Evolutionary conservation across 2,797 vertebrate species (phyloP).

Genomic region (Peromyscus attwateri): DNA sequence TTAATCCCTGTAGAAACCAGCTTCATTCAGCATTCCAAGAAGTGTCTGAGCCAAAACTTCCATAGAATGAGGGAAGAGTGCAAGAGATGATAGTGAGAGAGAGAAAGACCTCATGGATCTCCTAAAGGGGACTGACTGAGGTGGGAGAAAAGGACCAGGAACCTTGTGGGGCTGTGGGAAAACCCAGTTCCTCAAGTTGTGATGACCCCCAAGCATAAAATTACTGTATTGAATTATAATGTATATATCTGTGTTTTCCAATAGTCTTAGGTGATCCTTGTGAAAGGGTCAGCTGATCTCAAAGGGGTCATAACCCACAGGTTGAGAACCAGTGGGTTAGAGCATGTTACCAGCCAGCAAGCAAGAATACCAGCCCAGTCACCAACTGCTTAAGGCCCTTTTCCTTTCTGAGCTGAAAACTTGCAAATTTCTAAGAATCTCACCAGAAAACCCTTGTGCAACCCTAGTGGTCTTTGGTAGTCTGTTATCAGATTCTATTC

Average conservation of each 20-base stretch:
- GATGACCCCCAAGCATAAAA: too few relatives aligned
- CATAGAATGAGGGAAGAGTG: too few relatives aligned
- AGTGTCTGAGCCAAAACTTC: background rate
- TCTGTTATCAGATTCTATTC: background rate
- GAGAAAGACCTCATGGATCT: background rate
- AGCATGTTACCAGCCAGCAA: background rate
- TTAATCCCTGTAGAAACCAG: background rate
- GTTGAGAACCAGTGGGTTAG: background rate
- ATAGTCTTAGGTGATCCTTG: too few relatives aligned
- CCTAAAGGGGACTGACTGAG: background rate
- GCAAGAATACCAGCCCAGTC: background rate
- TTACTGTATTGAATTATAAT: too few relatives aligned
- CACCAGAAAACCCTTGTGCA: background rate
- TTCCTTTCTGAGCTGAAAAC: background rate
- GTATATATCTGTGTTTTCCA: too few relatives aligned
- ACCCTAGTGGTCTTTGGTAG: background rate
- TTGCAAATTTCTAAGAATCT: background rate
- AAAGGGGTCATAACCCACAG: background rate
- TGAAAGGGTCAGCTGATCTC: background rate
- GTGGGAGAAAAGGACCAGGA: background rate
- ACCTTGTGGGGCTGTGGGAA: background rate
- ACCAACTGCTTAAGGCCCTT: background rate
- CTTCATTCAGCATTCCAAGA: background rate
- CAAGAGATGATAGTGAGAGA: too few relatives aligned
- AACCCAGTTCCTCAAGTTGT: too few relatives aligned